Base-by-base conservation (phyloP, 2,888 invertebrate species). In the Galerucella calmariensis region DNA sequence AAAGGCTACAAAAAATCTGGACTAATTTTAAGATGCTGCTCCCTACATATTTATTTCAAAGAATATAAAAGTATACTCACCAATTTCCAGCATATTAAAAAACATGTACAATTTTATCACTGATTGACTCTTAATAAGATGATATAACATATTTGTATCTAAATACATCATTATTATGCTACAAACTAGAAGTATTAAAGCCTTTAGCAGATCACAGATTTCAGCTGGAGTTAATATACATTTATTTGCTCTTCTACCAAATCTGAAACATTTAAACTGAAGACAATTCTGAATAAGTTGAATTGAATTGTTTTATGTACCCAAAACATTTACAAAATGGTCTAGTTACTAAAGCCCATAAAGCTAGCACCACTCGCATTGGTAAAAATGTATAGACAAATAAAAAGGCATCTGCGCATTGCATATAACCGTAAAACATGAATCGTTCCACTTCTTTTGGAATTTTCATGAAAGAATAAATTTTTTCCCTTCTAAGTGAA, bases 41-140 rank as follows among this genome's bases (percentile, higher is more conserved):
- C 27, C 27, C 35, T 35, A 35, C 35, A 35, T 35, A 46, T 46
- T 46, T 46, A 46, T 46, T 46, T 12, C 4, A 12, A 10, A 46
- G 10, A 46, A 12, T 11, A 10, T 2, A 12, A 48, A 14, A 48
- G 14, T 48, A 14, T 14, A 61, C 46, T 65, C 46, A 65, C 63
- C 63, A 68, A 98, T 97, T 90, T 99, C 99, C 75, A 99, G 89
- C 98, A 99, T 99, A 87, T 99, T 99, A 88, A 97, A 99, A 89
- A 99, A 98, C 86, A 99, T 98, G 86, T 99, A 99, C 80, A 99
- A 89, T 86, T 99, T 99, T 88, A 99, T 99, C 77, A 99, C 97
- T 79, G 98, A 98, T 86, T 99, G 99, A 83, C 98, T 98, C 86
- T 97, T 97, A 63, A 97, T 95, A 82, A 98, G 90, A 87, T 99